Base-by-base conservation (phyloP, 2,797 vertebrate genomes). In the Sebastes alutus region DNA sequence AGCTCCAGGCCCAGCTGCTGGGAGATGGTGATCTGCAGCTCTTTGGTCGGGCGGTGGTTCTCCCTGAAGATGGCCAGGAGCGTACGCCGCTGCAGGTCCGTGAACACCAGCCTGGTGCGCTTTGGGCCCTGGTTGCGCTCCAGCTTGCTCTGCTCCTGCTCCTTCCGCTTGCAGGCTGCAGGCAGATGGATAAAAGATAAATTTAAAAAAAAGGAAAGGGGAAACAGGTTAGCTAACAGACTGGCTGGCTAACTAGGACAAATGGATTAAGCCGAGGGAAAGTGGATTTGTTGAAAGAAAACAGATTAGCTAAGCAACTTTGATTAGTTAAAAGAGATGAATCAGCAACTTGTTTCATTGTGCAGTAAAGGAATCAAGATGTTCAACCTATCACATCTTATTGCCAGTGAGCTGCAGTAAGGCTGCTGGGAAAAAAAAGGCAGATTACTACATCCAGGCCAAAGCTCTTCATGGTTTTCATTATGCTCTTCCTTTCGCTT, bases 1-100 rank as follows among this genome's bases (percentile, higher is more conserved):
- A 96, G 95, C 95, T 97, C 96, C 83, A 97, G 94, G 88, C 97
- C 97, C 63, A 97, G 95, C 92, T 97, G 97, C 87, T 96, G 96
- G 67, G 96, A 96, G 82, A 97, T 97, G 93, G 96, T 97, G 93
- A 97, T 89, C 93, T 97, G 97, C 83, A 97, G 95, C 89, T 97
- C 96, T 72, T 97, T 97, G 94, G 96, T 94, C 0, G 97, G 97
- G 59, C 96, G 93, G 82, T 96, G 97, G 94, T 97, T 97, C 94
- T 97, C 96, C 75, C 96, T 92, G 87, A 97, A 97, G 91, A 97
- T 97, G 89, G 97, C 96, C 89, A 96, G 59, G 20, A 97, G 95
- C 0, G 96, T 97, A 84, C 97, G 96, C 3, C 97, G 94, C 94
- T 97, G 97, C 88, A 97, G 95, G 88, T 97, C 97, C 1, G 96